Conservation (phyloP, 2,797 vertebrate genomes). For the Pangasius mekongensis region DNA sequence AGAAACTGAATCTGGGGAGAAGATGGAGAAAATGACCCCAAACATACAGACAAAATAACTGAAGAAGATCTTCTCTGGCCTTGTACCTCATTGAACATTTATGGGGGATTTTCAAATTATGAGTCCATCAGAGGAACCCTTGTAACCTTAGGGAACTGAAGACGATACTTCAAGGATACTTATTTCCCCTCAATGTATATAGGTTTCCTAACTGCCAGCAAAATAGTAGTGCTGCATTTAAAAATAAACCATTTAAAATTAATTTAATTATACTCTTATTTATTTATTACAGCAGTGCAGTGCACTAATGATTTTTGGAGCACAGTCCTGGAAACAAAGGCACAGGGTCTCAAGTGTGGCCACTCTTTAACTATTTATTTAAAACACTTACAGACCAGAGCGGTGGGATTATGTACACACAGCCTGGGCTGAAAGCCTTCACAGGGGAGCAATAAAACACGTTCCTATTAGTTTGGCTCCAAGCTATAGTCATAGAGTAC, state of each 20-base stretch:
- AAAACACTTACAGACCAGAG: constrained; percentile 15
- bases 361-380: constrained; percentile 13
- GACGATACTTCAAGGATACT: neutral
- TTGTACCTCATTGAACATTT: neutral
- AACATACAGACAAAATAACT: neutral
- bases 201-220: neutral
- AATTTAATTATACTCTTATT: no score
- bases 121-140: neutral
- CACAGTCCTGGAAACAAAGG: neutral
- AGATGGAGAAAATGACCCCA: neutral
- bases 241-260: neutral
- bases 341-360: constrained; percentile 1
- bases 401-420: constrained; percentile 8
- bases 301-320: constrained; percentile 16
- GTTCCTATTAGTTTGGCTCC: constrained; percentile 6
- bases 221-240: neutral
- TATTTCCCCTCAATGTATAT: neutral
- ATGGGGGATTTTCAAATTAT: neutral
- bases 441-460: constrained; percentile 26
- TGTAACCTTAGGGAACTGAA: neutral
- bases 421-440: neutral
- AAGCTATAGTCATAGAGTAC: constrained; percentile 30
- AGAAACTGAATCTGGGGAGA: neutral
- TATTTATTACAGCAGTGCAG: neutral
- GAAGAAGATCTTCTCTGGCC: neutral